Evolutionary conservation across 2,888 invertebrate genomes (phyloP).

Genomic region (Drosophila histrio): DNA sequence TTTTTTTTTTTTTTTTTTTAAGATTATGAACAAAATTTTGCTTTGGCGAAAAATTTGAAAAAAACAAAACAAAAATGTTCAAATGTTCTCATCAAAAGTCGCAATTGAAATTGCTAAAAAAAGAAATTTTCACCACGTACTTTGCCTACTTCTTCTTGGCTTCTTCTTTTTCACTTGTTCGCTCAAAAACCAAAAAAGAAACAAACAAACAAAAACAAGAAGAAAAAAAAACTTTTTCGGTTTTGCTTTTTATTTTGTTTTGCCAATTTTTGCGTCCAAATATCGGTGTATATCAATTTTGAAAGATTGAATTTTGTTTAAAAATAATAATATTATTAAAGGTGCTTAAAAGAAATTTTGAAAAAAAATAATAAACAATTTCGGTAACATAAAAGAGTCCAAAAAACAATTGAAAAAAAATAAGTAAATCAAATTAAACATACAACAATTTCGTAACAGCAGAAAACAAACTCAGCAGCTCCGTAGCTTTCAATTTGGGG

Average conservation of each 20-base stretch:
- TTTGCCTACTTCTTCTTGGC: conserved; percentile 62
- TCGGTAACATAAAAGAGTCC: conserved; percentile 27
- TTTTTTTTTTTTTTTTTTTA: conserved; percentile 14
- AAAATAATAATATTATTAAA: conserved; percentile 27
- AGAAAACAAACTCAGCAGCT: conserved; percentile 67
- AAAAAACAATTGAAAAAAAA: conserved; percentile 32
- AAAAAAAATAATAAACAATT: conserved; percentile 50
- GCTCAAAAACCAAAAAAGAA: conserved; percentile 57
- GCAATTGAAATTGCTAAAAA: conserved; percentile 9
- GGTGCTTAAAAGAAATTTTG: conserved; percentile 62
- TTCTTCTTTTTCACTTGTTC: conserved; percentile 46
- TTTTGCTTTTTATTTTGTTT: conserved; percentile 34
- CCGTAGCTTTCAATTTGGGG: conserved; percentile 50
- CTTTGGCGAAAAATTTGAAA: conserved; percentile 47
- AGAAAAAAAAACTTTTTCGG: conserved; percentile 35
- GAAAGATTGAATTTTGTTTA: conserved; percentile 5
- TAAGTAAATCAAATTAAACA: conserved; percentile 42
- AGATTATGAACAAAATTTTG: conserved; percentile 52
- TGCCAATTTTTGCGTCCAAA: conserved; percentile 62
- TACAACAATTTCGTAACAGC: conserved; percentile 52
- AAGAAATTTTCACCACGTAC: conserved; percentile 22
- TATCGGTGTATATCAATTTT: conserved; percentile 38
- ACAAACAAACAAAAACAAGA: conserved; percentile 49
- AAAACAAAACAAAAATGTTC: conserved; percentile 49
- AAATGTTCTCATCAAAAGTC: conserved; percentile 35